phyloP scores from a whole-genome alignment of 2,797 vertebrate species.

The Gephyroberyx darwinii region DNA sequence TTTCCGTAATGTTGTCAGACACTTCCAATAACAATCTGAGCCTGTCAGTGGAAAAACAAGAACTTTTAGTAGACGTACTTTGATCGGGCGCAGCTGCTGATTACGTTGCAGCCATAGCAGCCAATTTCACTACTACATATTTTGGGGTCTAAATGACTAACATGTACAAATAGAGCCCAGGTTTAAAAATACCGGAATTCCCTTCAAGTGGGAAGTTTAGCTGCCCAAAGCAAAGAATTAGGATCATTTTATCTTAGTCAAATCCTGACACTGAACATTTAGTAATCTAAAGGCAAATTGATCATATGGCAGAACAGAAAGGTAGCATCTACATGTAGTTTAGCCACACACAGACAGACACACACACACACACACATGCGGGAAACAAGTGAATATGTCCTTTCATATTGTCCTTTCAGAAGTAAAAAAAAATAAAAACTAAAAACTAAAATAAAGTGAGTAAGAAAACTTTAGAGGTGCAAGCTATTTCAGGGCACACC shows the following conservation, averaged over 20 bases:
- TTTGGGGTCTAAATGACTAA: too few relatives aligned
- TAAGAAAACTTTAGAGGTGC: constrained; percentile 21
- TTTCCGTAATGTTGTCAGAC: too few relatives aligned
- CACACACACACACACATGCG: constrained; percentile 1
- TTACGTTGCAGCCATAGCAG: too few relatives aligned
- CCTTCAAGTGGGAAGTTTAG: background rate
- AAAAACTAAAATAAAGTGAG: constrained; percentile 18
- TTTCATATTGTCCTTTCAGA: constrained; percentile 44
- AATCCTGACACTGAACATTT: background rate
- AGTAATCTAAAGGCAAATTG: too few relatives aligned
- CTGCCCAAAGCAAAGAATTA: background rate
- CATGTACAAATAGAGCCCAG: too few relatives aligned
- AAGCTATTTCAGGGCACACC: constrained; percentile 26
- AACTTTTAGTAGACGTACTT: too few relatives aligned
- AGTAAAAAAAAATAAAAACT: constrained; percentile 21
- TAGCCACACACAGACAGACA: constrained; percentile 1
- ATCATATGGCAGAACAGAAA: background rate
- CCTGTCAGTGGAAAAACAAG: too few relatives aligned
- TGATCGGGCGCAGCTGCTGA: too few relatives aligned
- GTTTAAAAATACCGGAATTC: too few relatives aligned
- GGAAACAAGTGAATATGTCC: constrained; percentile 31
- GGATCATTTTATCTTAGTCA: background rate
- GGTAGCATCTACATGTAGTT: background rate
- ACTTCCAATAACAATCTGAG: too few relatives aligned
- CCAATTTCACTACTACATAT: too few relatives aligned